Conservation (phyloP, 1,140 invertebrate species). For the Platorchestia sp. region DNA sequence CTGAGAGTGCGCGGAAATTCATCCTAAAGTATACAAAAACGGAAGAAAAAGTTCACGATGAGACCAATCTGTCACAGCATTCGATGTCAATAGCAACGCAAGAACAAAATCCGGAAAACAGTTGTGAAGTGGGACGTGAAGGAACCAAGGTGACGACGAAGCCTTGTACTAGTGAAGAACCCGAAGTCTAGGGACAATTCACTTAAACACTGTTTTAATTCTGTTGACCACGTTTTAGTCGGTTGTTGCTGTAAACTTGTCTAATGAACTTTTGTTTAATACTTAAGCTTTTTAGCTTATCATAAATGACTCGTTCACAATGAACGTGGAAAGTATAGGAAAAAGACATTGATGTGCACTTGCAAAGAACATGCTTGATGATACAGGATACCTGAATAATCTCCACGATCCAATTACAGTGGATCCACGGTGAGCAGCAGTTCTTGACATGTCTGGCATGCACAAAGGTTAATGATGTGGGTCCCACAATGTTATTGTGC, state of each 20-base stretch:
- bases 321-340: neutral
- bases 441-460: neutral
- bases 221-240: neutral
- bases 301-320: slow-evolving; percentile 17
- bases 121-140: neutral
- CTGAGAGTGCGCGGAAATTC: neutral
- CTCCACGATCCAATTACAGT: neutral
- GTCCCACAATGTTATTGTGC: neutral
- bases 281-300: slow-evolving; percentile 40
- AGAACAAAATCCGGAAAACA: neutral
- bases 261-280: slow-evolving; percentile 19
- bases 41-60: neutral
- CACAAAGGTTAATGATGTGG: neutral
- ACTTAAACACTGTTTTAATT: neutral
- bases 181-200: too few species aligned
- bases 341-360: neutral
- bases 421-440: neutral
- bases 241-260: slow-evolving; percentile 20
- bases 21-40: neutral
- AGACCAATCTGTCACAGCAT: neutral
- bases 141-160: neutral
- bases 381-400: neutral
- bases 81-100: neutral
- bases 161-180: neutral
- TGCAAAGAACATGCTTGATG: neutral